Percentiles rank a stretch among this genome's conserved stretches.
phyloP scores from a whole-genome alignment of 2,797 vertebrate genomes.

The Alca torda region DNA sequence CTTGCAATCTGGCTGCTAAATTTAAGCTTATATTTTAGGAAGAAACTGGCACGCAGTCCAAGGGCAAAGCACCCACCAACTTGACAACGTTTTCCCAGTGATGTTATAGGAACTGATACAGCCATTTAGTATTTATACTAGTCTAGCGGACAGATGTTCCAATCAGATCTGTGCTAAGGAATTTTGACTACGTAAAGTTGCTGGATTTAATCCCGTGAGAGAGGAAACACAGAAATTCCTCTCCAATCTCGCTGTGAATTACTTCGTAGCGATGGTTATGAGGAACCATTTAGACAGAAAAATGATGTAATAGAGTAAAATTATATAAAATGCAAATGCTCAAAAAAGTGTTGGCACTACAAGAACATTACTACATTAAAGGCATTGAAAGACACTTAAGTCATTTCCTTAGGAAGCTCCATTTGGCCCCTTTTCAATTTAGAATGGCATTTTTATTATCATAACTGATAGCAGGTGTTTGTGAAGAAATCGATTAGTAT shows the following conservation, averaged over 20 bases:
- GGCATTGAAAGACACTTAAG: conserved; percentile 83
- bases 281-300: conserved; percentile 43
- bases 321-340: conserved; percentile 75
- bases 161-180: not conserved
- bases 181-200: not conserved
- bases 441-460: conserved; percentile 85
- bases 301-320: conserved; percentile 64
- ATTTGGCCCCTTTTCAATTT: conserved; percentile 83
- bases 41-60: not conserved
- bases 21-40: conserved; percentile 21
- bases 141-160: not conserved
- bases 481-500: conserved; percentile 85
- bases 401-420: conserved; percentile 82
- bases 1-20: conserved; percentile 57
- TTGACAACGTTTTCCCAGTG: not conserved
- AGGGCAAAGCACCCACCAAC: conserved; percentile 2
- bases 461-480: conserved; percentile 87
- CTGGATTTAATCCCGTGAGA: not conserved
- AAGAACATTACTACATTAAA: conserved; percentile 78
- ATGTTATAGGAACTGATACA: not conserved
- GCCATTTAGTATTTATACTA: not conserved
- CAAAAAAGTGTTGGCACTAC: conserved; percentile 71
- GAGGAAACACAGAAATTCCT: not conserved
- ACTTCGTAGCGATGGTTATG: not conserved
- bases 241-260: not conserved